Percentiles rank a stretch among this genome's conserved stretches.
Conservation (phyloP, 37 sponge, comb jelly and placozoan species). For the Mnemiopsis leidyi region DNA sequence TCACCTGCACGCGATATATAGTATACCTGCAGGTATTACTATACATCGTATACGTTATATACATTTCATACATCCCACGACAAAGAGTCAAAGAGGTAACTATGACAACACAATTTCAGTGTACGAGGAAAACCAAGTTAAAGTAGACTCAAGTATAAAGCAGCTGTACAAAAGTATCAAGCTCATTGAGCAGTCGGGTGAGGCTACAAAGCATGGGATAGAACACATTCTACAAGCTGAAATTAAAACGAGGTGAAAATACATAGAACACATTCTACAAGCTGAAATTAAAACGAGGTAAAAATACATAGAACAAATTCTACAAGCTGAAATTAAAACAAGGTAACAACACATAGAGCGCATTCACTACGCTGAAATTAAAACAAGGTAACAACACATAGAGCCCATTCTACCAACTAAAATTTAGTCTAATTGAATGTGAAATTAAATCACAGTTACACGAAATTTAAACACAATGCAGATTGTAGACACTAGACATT, state of each 20-base stretch:
- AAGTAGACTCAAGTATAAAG: conserved; percentile 27
- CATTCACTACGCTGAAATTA: conserved; percentile 36
- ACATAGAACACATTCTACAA: conserved; percentile 52
- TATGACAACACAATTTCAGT: not conserved
- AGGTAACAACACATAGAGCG: conserved; percentile 64
- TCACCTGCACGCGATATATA: not conserved
- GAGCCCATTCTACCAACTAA: too few species aligned
- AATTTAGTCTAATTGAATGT: too few species aligned
- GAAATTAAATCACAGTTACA: too few species aligned
- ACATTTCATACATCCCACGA: too few species aligned
- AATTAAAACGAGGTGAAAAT: conserved; percentile 50
- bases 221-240: conserved; percentile 61
- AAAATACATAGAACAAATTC: conserved; percentile 53
- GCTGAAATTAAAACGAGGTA: conserved; percentile 56
- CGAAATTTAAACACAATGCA: too few species aligned
- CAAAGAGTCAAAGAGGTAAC: too few species aligned
- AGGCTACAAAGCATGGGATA: not conserved
- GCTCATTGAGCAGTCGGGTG: conserved; percentile 20
- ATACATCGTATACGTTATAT: not conserved
- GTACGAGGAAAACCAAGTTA: conserved; percentile 46
- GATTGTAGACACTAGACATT: too few species aligned
- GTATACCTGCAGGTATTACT: not conserved
- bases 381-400: too few species aligned
- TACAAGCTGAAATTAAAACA: conserved; percentile 47
- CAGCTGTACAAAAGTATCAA: conserved; percentile 44